Evolutionary conservation across 2,113 vertebrate species (phyloP).

Genomic region (Phalacrocorax aristotelis): DNA sequence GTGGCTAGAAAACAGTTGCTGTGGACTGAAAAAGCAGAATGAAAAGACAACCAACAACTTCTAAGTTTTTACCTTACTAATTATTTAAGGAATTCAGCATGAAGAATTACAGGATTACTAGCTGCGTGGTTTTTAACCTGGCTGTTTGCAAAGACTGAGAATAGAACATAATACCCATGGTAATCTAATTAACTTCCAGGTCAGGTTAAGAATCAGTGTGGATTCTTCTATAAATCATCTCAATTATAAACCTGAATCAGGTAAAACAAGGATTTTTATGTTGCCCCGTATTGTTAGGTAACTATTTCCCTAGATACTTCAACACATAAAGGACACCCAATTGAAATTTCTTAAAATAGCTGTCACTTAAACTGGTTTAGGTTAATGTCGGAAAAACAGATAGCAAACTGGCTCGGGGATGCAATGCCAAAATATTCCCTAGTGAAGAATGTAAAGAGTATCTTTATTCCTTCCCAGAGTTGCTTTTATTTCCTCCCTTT

Average conservation of each 20-base stretch:
- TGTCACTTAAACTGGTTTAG: background rate
- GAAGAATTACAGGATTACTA: background rate
- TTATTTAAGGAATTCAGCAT: background rate
- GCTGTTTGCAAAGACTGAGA: background rate
- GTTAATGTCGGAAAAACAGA: background rate
- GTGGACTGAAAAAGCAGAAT: background rate
- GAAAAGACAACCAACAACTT: background rate
- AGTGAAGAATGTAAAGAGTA: background rate
- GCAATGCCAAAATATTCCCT: background rate
- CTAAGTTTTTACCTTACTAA: background rate
- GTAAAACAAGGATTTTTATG: constrained; percentile 54
- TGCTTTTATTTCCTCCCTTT: background rate
- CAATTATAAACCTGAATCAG: constrained; percentile 64
- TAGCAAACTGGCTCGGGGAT: background rate
- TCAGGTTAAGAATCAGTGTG: constrained; percentile 54
- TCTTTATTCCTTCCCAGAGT: background rate
- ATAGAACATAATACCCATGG: background rate
- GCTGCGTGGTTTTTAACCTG: background rate
- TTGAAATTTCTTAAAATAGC: background rate
- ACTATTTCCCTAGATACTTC: constrained; percentile 33
- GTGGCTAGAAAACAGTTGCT: background rate
- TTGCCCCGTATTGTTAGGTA: constrained; percentile 49
- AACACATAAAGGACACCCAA: background rate
- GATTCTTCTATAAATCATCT: constrained; percentile 44
- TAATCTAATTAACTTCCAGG: constrained; percentile 69